Conservation (phyloP, 2,113 vertebrate genomes). For the Merops nubicus region DNA sequence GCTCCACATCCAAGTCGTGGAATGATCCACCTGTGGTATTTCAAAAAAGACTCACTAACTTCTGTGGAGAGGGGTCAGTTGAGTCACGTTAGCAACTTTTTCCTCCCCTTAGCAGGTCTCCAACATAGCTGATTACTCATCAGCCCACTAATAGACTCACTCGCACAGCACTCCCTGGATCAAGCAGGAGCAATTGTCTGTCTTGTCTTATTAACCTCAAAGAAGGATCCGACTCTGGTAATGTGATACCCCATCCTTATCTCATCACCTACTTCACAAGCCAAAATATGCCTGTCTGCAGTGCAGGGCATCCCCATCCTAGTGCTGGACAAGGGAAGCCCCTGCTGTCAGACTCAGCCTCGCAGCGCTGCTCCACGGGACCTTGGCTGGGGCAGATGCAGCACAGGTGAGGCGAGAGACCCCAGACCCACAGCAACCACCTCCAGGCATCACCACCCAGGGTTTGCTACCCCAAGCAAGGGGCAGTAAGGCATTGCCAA, state of each 20-base stretch:
- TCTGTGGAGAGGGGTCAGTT: conserved; percentile 40
- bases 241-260: conserved; percentile 14
- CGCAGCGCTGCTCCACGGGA: rapidly evolving
- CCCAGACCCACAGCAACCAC: neutral
- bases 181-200: conserved; percentile 52
- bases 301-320: neutral
- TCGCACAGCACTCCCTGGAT: neutral
- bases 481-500: neutral
- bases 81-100: conserved; percentile 58
- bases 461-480: neutral
- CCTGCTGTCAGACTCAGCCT: rapidly evolving
- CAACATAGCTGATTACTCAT: conserved; percentile 57
- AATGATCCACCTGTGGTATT: conserved; percentile 53
- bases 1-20: conserved; percentile 26
- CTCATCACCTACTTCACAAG: neutral
- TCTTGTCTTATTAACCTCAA: conserved; percentile 47
- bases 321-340: rapidly evolving
- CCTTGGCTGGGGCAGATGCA: neutral
- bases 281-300: neutral
- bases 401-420: neutral
- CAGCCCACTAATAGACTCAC: conserved; percentile 40
- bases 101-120: conserved; percentile 48
- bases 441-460: rapidly evolving
- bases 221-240: neutral
- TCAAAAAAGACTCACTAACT: conserved; percentile 10